A percentile compares a stretch with the other conserved stretches of the same genome.
phyloP scores from a whole-genome alignment of 2,797 vertebrate genomes.

The Darevskia mixta region DNA sequence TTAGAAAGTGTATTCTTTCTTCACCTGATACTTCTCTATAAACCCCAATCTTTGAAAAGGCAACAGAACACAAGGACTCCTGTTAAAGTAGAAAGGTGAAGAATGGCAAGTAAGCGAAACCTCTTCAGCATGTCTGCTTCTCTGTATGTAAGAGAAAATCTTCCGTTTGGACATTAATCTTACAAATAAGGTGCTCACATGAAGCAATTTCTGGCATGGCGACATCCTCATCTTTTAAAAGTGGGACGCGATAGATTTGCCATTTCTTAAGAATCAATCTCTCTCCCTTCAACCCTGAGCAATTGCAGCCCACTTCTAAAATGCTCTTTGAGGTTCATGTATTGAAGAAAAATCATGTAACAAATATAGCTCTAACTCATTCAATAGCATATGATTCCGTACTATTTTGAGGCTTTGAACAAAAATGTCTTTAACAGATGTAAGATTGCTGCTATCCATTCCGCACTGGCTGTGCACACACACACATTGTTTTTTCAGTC shows the following conservation, averaged over 20 bases:
- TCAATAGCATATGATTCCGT: constrained; percentile 34
- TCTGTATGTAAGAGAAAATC: constrained; percentile 13
- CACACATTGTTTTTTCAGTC: constrained; percentile 8
- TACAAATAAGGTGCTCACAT: constrained; percentile 16
- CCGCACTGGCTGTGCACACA: background rate
- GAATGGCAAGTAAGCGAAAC: constrained; percentile 12
- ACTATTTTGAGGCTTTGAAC: constrained; percentile 44
- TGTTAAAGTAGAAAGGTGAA: constrained; percentile 36
- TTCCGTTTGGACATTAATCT: background rate
- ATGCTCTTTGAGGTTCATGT: constrained; percentile 23
- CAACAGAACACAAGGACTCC: constrained; percentile 26
- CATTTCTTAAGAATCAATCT: constrained; percentile 60
- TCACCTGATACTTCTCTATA: constrained; percentile 1
- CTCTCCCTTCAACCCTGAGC: constrained; percentile 56
- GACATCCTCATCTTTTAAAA: constrained; percentile 59
- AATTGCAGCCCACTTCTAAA: constrained; percentile 53
- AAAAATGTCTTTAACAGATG: background rate
- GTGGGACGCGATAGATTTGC: constrained; percentile 61
- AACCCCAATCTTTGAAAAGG: constrained; percentile 22
- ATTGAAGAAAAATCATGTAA: constrained; percentile 63
- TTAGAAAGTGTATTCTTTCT: constrained; percentile 54
- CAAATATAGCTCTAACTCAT: constrained; percentile 57
- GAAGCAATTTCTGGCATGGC: constrained; percentile 53
- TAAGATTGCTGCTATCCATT: constrained; percentile 31
- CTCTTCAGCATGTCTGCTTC: background rate